phyloP scores from a whole-genome alignment of 2,888 invertebrate species.

The Thymelicus acteon region DNA sequence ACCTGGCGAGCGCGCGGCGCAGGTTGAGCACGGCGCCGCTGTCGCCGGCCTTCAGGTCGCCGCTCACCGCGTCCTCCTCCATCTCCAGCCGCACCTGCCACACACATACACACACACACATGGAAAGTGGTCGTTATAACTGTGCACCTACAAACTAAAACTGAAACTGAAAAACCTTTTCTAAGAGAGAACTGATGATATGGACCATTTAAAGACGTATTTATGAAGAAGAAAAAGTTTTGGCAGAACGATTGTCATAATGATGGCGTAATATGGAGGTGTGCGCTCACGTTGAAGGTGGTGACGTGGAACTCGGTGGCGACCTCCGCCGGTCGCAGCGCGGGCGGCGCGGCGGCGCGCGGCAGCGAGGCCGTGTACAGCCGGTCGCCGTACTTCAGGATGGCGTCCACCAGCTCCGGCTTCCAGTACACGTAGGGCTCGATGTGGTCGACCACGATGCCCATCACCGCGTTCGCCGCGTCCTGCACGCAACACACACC shows the following conservation, averaged over 20 bases:
- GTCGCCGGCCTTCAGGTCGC: slow-evolving; percentile 69
- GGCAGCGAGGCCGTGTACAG: slow-evolving; percentile 80
- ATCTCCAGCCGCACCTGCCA: slow-evolving; percentile 64
- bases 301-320: slow-evolving; percentile 67
- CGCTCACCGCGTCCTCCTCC: slow-evolving; percentile 53
- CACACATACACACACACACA: background rate
- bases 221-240: too few relatives aligned
- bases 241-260: too few relatives aligned
- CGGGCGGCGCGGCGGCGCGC: slow-evolving; percentile 55
- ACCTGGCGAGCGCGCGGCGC: slow-evolving; percentile 57
- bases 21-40: slow-evolving; percentile 61
- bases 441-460: slow-evolving; percentile 84
- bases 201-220: too few relatives aligned
- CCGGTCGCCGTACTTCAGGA: slow-evolving; percentile 87
- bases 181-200: too few relatives aligned
- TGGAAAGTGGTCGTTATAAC: too few relatives aligned
- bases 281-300: slow-evolving; percentile 62
- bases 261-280: too few relatives aligned
- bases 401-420: slow-evolving; percentile 81
- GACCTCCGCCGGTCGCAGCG: slow-evolving; percentile 55
- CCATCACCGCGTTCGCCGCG: slow-evolving; percentile 83
- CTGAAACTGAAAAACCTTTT: too few relatives aligned
- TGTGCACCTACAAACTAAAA: too few relatives aligned
- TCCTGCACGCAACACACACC: slow-evolving; percentile 62
- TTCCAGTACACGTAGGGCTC: slow-evolving; percentile 85